Conservation (phyloP, 2,888 invertebrate species). For the Dichetophora obliterata region DNA sequence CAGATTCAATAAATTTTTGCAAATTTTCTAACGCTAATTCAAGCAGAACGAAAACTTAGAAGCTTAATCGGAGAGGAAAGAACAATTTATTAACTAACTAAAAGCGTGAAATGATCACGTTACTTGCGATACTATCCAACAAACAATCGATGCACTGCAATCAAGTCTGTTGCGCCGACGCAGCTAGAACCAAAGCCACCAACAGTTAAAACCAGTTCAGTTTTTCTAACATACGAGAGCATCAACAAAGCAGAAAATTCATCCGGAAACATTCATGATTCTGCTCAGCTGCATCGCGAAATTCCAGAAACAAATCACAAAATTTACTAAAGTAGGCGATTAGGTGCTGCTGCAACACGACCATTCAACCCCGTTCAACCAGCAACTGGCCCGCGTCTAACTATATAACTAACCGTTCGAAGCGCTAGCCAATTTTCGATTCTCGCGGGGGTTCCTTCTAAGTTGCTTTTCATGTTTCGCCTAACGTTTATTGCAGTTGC, state of each 20-base stretch:
- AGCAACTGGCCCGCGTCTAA: background rate
- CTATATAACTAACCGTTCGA: background rate
- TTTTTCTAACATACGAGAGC: background rate
- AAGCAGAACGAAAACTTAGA: conserved; percentile 31
- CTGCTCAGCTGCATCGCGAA: conserved; percentile 2
- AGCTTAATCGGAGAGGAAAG: background rate
- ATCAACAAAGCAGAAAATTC: background rate
- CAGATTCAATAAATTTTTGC: conserved; percentile 29
- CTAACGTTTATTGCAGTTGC: conserved; percentile 8
- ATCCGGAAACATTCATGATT: conserved; percentile 31
- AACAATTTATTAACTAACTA: conserved; percentile 37
- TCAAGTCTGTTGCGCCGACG: conserved; percentile 18
- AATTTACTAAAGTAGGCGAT: conserved; percentile 36
- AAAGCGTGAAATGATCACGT: conserved; percentile 39
- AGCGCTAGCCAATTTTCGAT: conserved; percentile 8
- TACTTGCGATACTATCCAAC: conserved; percentile 31
- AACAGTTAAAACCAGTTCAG: conserved; percentile 27
- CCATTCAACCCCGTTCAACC: background rate
- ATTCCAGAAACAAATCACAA: conserved; percentile 24
- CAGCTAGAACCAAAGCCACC: background rate
- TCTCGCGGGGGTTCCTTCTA: conserved; percentile 29
- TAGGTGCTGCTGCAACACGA: conserved; percentile 13
- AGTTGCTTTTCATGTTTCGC: conserved; percentile 20
- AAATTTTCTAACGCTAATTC: conserved; percentile 29
- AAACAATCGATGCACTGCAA: conserved; percentile 8